These are phyloP conservation scores for Ormyrus labotus DNA, from an alignment of 2,888 invertebrate genomes.

Conservation along the genomic window DNA sequence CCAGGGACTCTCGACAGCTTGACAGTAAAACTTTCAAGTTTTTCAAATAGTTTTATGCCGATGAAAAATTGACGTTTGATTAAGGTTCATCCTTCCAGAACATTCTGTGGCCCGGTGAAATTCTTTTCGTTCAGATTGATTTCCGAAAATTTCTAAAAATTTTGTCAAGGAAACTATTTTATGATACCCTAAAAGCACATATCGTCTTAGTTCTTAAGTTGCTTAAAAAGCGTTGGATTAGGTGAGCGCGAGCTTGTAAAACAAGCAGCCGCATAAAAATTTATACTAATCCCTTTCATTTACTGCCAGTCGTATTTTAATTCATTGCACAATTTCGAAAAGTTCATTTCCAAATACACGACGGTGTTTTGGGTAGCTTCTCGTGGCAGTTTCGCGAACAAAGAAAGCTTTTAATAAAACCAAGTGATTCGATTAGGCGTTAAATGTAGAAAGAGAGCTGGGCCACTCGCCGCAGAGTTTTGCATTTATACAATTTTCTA, in stretches of 20 bases:
- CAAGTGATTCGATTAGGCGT: constrained; percentile 16
- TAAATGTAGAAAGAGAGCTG: constrained; percentile 3
- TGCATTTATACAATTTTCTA: constrained; percentile 42
- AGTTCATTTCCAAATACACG: not conserved
- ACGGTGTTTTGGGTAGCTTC: not conserved
- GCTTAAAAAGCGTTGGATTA: constrained; percentile 18
- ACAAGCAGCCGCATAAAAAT: constrained; percentile 18
- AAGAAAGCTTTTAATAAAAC: constrained; percentile 19
- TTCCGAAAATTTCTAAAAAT: not conserved
- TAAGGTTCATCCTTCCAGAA: not conserved
- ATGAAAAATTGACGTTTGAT: not conserved
- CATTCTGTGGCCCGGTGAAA: constrained; percentile 29
- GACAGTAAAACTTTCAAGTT: too few species aligned
- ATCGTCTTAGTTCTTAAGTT: constrained; percentile 18
- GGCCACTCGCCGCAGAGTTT: constrained; percentile 35
- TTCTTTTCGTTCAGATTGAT: constrained; percentile 1
- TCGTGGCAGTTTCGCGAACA: not conserved
- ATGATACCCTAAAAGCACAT: not conserved
- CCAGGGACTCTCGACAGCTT: too few species aligned
- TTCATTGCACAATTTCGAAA: not conserved
- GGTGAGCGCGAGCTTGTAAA: constrained; percentile 1
- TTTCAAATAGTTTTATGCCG: not conserved
- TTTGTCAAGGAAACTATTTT: constrained; percentile 8
- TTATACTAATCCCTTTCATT: not conserved
- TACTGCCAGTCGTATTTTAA: constrained; percentile 40